Evolutionary conservation across 2,113 vertebrate genomes (phyloP), one percentile per base, ranked within the genome.

Genomic region (Terrapene triunguis): DNA sequence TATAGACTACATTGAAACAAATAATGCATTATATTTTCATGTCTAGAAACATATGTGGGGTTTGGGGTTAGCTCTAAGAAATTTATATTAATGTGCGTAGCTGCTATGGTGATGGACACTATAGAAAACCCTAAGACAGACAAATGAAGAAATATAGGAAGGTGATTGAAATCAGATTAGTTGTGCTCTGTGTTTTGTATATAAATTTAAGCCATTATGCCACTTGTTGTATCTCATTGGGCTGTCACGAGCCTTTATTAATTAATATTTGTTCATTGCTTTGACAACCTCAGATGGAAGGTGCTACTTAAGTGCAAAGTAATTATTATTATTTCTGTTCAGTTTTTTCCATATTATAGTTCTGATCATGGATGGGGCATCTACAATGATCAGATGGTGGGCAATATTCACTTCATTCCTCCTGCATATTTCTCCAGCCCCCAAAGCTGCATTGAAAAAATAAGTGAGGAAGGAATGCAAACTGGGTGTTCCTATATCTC

Each of bases 321-420:
- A 97, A 92, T 95, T 89, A 92, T 95, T 96, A 96, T 94, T 97
- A 96, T 92, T 94, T 95, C 92, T 90, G 95, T 79, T 69, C 55
- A 86, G 92, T 96, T 95, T 88, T 84, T 84, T 95, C 74, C 32
- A 16, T 88, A 44, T 93, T 96, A 69, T 88, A 96, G 54, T 96
- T 96, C 79, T 89, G 89, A 88, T 97, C 90, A 90, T 90, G 94
- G 95, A 94, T 92, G 95, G 88, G 94, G 95, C 92, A 93, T 96
- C 93, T 95, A 93, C 96, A 94, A 96, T 95, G 96, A 94, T 96
- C 91, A 87, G 87, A 91, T 38, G 74, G 92, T 96, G 93, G 93
- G 95, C 89, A 94, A 94, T 93, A 95, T 92, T 92, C 88, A 94
- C 94, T 94, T 97, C 93, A 91, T 86, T 93, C 92, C 89, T 90